These are phyloP conservation scores for Ophthalmolycus amberensis DNA, from an alignment of 2,113 vertebrate species.

Conservation along the genomic window DNA sequence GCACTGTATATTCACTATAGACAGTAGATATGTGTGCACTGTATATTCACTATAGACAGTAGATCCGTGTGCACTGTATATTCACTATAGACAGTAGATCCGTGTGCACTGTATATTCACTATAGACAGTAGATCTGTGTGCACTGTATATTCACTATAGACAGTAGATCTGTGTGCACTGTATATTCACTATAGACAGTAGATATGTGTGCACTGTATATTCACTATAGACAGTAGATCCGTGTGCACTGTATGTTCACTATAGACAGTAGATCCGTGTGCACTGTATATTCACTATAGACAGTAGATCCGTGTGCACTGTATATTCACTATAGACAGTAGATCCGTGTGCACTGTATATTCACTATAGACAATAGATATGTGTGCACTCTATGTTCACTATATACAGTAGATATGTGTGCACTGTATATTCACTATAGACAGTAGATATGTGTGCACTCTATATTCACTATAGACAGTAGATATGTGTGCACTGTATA, in stretches of 20 bases:
- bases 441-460: background rate
- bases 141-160: background rate
- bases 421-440: background rate
- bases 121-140: background rate
- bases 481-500: background rate
- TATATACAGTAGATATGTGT: background rate
- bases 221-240: background rate
- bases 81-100: background rate
- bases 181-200: background rate
- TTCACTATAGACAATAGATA: background rate
- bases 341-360: no score
- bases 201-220: background rate
- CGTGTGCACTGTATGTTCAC: background rate
- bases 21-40: background rate
- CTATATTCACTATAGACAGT: background rate
- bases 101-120: background rate
- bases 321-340: no score
- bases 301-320: no score
- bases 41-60: background rate
- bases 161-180: background rate
- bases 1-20: no score
- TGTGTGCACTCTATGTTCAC: background rate
- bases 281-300: background rate
- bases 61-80: background rate
- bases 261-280: background rate